Conservation (phyloP, 2,888 invertebrate genomes). For the Caenorhabditis macrosperma region DNA sequence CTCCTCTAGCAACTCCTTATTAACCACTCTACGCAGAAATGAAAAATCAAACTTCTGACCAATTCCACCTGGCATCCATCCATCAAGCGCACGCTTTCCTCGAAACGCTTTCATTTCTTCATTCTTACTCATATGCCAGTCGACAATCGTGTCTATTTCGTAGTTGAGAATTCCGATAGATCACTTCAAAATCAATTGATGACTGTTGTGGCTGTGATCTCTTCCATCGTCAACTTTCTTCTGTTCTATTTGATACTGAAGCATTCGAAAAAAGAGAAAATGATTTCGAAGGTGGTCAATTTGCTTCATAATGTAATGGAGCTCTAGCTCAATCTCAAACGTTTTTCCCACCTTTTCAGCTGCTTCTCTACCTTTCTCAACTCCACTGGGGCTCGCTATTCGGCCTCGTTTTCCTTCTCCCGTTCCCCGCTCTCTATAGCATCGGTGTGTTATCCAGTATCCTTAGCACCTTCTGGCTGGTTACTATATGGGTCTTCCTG, state of each 20-base stretch:
- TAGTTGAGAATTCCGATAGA: background rate
- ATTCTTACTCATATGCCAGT: too few relatives aligned
- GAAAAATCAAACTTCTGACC: too few relatives aligned
- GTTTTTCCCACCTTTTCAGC: background rate
- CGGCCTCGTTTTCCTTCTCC: background rate
- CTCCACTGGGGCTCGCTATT: background rate
- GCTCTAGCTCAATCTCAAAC: background rate
- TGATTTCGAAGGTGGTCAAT: background rate
- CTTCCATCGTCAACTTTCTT: background rate
- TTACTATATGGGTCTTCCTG: background rate
- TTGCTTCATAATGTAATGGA: background rate
- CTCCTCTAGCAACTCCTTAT: too few relatives aligned
- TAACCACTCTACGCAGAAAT: too few relatives aligned
- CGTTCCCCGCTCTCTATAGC: background rate
- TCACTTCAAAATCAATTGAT: background rate
- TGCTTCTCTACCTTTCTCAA: background rate
- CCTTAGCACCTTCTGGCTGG: background rate
- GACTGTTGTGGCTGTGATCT: background rate
- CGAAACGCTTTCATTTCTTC: too few relatives aligned
- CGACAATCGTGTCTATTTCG: too few relatives aligned
- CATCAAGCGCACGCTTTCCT: too few relatives aligned
- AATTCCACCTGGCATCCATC: too few relatives aligned
- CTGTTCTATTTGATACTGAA: background rate
- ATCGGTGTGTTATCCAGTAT: background rate
- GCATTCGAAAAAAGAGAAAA: background rate